These are phyloP conservation scores for Martes martes DNA, from an alignment of 2,113 vertebrate genomes.

Conservation along the genomic window DNA sequence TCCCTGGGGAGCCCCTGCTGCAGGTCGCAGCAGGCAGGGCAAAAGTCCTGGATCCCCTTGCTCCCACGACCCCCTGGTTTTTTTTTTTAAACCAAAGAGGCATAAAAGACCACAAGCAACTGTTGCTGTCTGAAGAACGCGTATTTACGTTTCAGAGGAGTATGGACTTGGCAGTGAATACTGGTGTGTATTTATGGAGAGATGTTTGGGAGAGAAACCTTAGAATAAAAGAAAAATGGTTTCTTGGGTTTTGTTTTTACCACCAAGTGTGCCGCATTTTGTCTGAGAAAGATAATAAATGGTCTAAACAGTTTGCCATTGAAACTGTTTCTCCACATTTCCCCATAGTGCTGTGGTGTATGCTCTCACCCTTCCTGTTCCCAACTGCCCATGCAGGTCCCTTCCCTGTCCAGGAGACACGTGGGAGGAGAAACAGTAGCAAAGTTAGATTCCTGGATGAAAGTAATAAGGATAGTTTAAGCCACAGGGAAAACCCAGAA, in stretches of 20 bases:
- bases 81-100: not conserved
- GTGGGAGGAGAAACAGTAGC: not conserved
- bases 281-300: not conserved
- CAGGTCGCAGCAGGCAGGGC: constrained; percentile 72
- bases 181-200: not conserved
- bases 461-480: not conserved
- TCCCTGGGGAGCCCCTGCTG: constrained; percentile 82
- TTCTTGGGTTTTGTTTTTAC: not conserved
- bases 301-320: not conserved
- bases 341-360: not conserved
- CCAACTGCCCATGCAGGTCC: not conserved
- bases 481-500: not conserved
- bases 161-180: not conserved
- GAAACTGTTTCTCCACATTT: not conserved
- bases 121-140: not conserved
- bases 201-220: not conserved
- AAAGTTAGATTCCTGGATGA: not conserved
- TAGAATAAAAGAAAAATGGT: not conserved
- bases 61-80: not conserved
- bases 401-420: not conserved
- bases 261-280: not conserved
- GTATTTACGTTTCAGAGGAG: not conserved
- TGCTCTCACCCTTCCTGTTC: not conserved
- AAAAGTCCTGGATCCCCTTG: not conserved
- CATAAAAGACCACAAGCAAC: constrained; percentile 9